These are phyloP conservation scores for Raja brachyura DNA, from an alignment of 2,113 vertebrate species.

Conservation along the genomic window DNA sequence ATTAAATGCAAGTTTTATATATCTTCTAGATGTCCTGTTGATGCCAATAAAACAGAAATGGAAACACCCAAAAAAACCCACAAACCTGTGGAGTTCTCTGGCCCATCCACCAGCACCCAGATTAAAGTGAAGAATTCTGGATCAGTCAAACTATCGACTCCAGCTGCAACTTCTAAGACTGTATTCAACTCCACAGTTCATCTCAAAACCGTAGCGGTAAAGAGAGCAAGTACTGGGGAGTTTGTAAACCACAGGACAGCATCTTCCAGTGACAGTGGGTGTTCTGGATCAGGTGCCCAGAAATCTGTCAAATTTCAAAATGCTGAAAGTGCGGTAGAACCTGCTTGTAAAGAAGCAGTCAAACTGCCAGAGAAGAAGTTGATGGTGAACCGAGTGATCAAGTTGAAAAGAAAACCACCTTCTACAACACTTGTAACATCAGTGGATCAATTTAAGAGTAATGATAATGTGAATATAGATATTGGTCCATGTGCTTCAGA, in stretches of 20 bases:
- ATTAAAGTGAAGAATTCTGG: conserved; percentile 60
- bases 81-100: conserved; percentile 55
- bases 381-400: conserved; percentile 42
- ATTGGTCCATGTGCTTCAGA: background rate
- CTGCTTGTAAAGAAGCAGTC: background rate
- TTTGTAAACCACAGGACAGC: background rate
- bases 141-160: conserved; percentile 44
- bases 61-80: conserved; percentile 44
- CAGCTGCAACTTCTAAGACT: background rate
- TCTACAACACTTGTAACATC: background rate
- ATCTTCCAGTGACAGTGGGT: background rate
- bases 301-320: background rate
- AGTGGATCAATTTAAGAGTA: conserved; percentile 2
- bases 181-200: background rate
- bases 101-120: conserved; percentile 58
- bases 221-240: conserved; percentile 26
- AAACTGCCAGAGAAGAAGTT: conserved; percentile 40
- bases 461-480: background rate
- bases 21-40: conserved; percentile 48
- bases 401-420: conserved; percentile 53
- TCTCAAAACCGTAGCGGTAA: background rate
- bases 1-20: conserved; percentile 37
- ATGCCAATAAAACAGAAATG: conserved; percentile 44
- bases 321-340: conserved; percentile 17
- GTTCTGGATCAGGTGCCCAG: background rate